Evolutionary conservation across 2,888 invertebrate species (phyloP).

Genomic region (Torymus auratus): DNA sequence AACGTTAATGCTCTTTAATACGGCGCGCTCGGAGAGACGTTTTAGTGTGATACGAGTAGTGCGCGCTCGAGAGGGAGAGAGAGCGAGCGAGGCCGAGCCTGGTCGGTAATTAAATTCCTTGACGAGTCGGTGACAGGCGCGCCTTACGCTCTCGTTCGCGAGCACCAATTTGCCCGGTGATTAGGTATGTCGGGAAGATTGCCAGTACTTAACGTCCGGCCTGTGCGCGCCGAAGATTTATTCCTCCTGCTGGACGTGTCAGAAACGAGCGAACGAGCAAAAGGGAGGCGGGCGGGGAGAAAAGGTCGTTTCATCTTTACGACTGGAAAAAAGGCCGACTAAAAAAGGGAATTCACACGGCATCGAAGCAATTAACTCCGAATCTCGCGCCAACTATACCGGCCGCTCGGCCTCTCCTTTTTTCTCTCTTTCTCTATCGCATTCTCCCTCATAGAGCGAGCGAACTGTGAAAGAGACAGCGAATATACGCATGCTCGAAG

Average conservation of each 20-base stretch:
- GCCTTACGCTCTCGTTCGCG: constrained; percentile 3
- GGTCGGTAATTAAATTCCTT: constrained; percentile 63
- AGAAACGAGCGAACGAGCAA: constrained; percentile 18
- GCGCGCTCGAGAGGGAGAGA: neutral
- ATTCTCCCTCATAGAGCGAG: too few species aligned
- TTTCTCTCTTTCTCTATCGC: too few species aligned
- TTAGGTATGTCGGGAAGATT: constrained; percentile 54
- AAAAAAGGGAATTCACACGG: constrained; percentile 2
- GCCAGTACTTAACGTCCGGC: constrained; percentile 41
- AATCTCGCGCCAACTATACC: neutral
- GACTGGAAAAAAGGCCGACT: constrained; percentile 5
- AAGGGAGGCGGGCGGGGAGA: neutral
- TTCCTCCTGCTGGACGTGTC: constrained; percentile 31
- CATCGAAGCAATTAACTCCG: constrained; percentile 39
- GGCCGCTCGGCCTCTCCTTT: too few species aligned
- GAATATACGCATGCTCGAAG: too few species aligned
- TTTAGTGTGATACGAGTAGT: constrained; percentile 1
- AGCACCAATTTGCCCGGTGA: constrained; percentile 63
- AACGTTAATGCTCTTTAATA: constrained; percentile 26
- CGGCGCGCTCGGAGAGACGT: constrained; percentile 3
- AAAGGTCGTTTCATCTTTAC: constrained; percentile 34
- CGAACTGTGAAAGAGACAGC: too few species aligned
- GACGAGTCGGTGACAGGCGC: constrained; percentile 59
- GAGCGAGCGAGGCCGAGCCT: neutral
- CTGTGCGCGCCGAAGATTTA: constrained; percentile 11